A percentile compares a stretch with the other conserved stretches of the same genome.
Conservation (phyloP, 2,113 vertebrate genomes). For the Myocastor coypus region DNA sequence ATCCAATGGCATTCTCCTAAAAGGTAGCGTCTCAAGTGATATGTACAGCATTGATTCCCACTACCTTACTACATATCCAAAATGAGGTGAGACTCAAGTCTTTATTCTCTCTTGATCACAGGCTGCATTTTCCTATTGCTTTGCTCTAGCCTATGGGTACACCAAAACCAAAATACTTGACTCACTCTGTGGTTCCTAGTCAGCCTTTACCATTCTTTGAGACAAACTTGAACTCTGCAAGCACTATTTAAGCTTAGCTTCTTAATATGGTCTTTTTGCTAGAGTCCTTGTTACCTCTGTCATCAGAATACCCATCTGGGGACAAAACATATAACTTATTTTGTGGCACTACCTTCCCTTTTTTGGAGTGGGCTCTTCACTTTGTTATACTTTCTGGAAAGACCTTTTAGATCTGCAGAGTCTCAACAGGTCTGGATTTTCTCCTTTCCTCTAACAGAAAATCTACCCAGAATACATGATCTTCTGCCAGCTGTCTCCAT, state of each 20-base stretch:
- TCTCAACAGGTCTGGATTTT: background rate
- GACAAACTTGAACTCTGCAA: background rate
- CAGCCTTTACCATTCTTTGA: background rate
- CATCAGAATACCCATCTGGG: background rate
- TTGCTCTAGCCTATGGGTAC: background rate
- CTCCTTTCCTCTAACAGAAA: background rate
- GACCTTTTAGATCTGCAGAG: background rate
- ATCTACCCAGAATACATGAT: background rate
- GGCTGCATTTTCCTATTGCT: background rate
- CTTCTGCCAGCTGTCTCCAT: background rate
- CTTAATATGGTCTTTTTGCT: background rate
- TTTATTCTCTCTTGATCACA: rapidly evolving
- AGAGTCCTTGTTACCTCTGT: background rate
- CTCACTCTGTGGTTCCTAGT: background rate
- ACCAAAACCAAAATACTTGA: background rate
- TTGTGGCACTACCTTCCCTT: background rate
- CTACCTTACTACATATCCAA: rapidly evolving
- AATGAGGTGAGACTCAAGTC: background rate
- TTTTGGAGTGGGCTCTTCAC: background rate
- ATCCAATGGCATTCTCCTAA: background rate
- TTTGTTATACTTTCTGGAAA: background rate
- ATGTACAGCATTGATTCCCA: background rate
- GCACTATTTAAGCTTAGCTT: background rate
- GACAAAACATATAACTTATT: background rate
- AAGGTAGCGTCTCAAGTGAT: background rate